Evolutionary conservation across 2,113 vertebrate species (phyloP).

Genomic region (Leptodactylus fuscus): DNA sequence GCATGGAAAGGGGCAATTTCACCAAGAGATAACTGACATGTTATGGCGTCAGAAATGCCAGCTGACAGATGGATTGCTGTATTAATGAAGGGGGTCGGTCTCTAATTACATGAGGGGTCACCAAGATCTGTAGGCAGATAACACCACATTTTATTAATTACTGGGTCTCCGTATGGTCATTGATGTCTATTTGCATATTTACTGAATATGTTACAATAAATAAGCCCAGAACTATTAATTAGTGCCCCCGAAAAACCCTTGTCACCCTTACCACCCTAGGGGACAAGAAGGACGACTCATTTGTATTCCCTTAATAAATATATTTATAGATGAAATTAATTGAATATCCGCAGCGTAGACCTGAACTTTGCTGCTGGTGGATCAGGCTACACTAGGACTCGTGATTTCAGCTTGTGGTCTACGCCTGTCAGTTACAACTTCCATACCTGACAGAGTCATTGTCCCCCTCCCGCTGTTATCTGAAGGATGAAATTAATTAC

Average conservation of each 20-base stretch:
- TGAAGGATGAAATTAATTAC: conserved; percentile 33
- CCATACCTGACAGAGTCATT: not conserved
- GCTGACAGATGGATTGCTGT: conserved; percentile 54
- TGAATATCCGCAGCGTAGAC: not conserved
- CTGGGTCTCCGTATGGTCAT: conserved; percentile 46
- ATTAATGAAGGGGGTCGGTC: conserved; percentile 31
- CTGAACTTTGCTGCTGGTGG: not conserved
- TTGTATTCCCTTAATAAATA: conserved; percentile 4
- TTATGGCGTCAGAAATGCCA: conserved; percentile 23
- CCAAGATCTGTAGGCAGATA: conserved; percentile 37
- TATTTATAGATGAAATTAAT: conserved; percentile 34
- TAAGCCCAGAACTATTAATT: conserved; percentile 29
- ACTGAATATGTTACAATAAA: conserved; percentile 45
- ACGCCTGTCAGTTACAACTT: conserved; percentile 6
- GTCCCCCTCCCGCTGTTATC: conserved; percentile 16
- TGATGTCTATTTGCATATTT: conserved; percentile 49
- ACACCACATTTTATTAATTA: conserved; percentile 56
- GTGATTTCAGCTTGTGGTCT: conserved; percentile 22
- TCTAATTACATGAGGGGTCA: conserved; percentile 56
- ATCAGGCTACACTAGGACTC: not conserved
- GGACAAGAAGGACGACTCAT: conserved; percentile 12
- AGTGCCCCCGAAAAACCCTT: not conserved
- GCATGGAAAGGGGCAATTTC: not conserved
- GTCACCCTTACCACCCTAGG: not conserved
- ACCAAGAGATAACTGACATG: conserved; percentile 42